Evolutionary conservation across 2,113 vertebrate genomes (phyloP).

Genomic region (Indicator maculatus): DNA sequence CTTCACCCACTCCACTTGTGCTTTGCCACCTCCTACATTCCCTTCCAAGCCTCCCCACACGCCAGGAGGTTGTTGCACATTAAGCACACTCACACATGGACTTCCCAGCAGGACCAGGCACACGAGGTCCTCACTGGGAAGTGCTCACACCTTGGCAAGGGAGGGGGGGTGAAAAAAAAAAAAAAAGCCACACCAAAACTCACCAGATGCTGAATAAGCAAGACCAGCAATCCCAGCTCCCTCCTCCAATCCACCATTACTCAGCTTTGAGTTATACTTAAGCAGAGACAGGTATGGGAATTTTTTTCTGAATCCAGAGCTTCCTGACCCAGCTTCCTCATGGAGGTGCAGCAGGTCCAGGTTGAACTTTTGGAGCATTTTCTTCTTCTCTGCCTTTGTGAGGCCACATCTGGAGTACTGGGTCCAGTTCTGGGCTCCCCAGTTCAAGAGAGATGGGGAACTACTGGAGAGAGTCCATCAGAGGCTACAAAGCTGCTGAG

Average conservation of each 20-base stretch:
- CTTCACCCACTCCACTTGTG: not conserved
- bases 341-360: not conserved
- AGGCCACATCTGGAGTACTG: too few species aligned
- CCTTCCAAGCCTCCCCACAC: not conserved
- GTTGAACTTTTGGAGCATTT: not conserved
- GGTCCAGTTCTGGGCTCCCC: too few species aligned
- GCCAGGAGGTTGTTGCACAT: fast-evolving
- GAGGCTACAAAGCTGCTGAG: too few species aligned
- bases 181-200: not conserved
- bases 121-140: fast-evolving
- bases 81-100: fast-evolving
- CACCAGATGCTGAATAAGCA: not conserved
- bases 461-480: too few species aligned
- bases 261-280: not conserved
- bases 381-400: too few species aligned
- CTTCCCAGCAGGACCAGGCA: not conserved
- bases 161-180: not conserved
- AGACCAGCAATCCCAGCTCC: not conserved
- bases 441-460: too few species aligned
- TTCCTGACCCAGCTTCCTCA: not conserved
- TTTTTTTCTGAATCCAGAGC: not conserved
- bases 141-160: not conserved
- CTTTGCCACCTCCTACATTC: fast-evolving
- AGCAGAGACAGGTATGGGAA: not conserved
- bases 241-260: not conserved